These are phyloP conservation scores for Lophotis ruficrista DNA, from an alignment of 2,113 vertebrate genomes.

Conservation along the genomic window DNA sequence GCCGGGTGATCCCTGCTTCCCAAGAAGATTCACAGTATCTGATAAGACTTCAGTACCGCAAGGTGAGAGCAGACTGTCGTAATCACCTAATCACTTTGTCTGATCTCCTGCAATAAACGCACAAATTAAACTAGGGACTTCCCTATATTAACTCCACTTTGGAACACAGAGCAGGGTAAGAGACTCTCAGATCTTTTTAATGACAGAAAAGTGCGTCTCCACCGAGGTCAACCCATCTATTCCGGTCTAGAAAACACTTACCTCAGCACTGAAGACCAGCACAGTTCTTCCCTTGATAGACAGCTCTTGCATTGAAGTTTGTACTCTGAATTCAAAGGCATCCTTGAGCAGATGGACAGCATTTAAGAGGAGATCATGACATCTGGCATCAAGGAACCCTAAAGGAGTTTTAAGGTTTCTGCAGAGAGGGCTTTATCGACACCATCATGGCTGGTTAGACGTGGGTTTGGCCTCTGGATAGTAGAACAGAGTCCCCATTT, in stretches of 20 bases:
- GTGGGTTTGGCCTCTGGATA: background rate
- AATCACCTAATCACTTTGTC: background rate
- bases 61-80: background rate
- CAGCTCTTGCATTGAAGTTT: background rate
- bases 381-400: background rate
- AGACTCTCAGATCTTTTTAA: background rate
- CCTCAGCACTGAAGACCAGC: background rate
- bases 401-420: background rate
- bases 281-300: background rate
- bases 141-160: background rate
- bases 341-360: background rate
- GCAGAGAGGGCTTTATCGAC: background rate
- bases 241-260: background rate
- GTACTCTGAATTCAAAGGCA: background rate
- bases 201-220: background rate
- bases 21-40: background rate
- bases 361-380: background rate
- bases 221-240: background rate
- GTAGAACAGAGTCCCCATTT: background rate
- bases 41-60: background rate
- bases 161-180: background rate
- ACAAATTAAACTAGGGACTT: background rate
- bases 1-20: background rate
- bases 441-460: rapidly evolving
- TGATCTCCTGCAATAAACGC: background rate